Evolutionary conservation across 2,113 vertebrate species (phyloP), one percentile per base, ranked within the genome.

Genomic region (Lucifuga dentata): DNA sequence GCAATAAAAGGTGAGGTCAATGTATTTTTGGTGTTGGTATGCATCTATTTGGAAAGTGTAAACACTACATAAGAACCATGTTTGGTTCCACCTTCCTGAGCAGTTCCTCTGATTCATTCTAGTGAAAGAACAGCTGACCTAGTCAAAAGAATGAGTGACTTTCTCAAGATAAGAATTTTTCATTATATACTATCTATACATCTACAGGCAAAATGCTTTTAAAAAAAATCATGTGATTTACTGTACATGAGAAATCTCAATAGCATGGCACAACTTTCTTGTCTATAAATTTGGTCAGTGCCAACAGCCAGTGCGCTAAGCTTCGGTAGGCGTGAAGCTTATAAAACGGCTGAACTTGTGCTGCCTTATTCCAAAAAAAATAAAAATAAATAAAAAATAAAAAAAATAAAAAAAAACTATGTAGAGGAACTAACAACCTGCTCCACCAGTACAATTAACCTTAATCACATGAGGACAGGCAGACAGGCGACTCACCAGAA

Each of bases 21-120:
- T 82, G 78, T 76, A 35, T 90, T 89, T 91, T 90, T 92, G 88
- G 89, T 88, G 85, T 83, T 79, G 60, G 79, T 80, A 81, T 86
- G 79, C 83, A 65, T 86, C 84, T 85, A 84, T 89, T 86, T 90
- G 84, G 80, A 89, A 90, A 91, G 88, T 86, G 85, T 90, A 91
- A 93, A 93, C 80, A 88, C 90, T 89, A 84, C 72, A 70, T 66
- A 58, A 86, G 61, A 89, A 86, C 81, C 80, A 19, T 46, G 55
- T 73, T 60, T 49, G 77, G 76, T 68, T 82, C 70, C 78, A 86
- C 89, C 83, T 93, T 93, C 92, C 91, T 93, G 92, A 94, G 93
- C 84, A 76, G 57, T 36, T 89, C 61, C 50, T 90, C 80, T 80
- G 66, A 89, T 75, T 81, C 53, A 75, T 86, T 80, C 61, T 24